Evolutionary conservation across 2,797 vertebrate species (phyloP), one percentile per base, ranked within the genome.

Genomic region (Arctocebus calabarensis): DNA sequence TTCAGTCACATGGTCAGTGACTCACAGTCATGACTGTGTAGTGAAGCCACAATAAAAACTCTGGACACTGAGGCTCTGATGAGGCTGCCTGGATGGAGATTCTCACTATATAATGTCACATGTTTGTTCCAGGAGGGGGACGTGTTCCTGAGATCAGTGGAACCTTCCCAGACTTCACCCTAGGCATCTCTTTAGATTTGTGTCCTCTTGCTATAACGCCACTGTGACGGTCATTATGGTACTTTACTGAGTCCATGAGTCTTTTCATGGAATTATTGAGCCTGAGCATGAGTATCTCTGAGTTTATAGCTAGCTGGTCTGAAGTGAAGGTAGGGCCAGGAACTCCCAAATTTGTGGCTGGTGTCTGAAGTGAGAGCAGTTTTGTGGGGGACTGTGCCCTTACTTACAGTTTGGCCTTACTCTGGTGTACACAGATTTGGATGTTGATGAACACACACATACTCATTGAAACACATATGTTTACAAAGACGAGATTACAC

Each of bases 61-160:
- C 23, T 34, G 70, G 52, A 55, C 66, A 11, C 37, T 20, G 68
- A 91, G 20, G 17, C 43, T n/a, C 88, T 61, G 52, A 29, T 29
- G 73, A 57, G 22, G 6, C 37, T 48, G 45, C 64, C 45, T 40
- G 59, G 27, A 29, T 88, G 86, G 43, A 3, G 37, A 37, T 4
- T 5, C 6, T 64, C 23, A 34, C 45, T 75, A 59, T 34, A 16
- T 55, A 14, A 12, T 34, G 61, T 37, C 78, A 59, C 7, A 29
- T 1, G 27, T 59, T 2, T 4, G 22, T 43, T n/a, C 59, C 29
- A 20, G 71, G 20, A 34, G 57, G 14, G 32, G 5, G 3, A 62
- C 3, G 1, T 0, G 0, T 83, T 70, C 75, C 75, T 20, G 3
- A 17, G 45, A 4, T 1, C 0, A 3, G 48, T 3, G 19, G n/a